Base-by-base conservation (phyloP, 2,113 vertebrate genomes). In the Macquaria australasica region DNA sequence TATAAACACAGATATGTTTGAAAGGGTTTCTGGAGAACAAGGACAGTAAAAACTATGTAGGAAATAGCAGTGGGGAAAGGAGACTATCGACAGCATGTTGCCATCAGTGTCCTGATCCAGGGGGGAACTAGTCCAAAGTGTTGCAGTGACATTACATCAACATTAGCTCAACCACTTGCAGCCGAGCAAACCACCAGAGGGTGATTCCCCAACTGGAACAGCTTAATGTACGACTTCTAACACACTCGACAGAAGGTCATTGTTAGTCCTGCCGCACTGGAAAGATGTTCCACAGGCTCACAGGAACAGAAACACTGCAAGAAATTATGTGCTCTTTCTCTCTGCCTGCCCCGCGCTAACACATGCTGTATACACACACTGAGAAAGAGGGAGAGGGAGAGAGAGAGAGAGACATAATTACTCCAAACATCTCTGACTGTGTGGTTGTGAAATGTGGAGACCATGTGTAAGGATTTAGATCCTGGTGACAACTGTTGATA, bases 381-480 rank as follows among this genome's bases (percentile, higher is more conserved):
- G 50, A 34, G 34, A 34, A 2, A 34, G 34, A 2, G 34, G 34
- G 34, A 34, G 34, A 34, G 4, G 34, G 45, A 82, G 9, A 15
- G 25, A 64, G 51, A 60, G 43, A 64, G 60, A 63, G 73, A 48
- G 70, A 39, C 31, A 4, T 59, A 74, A 84, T 85, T 81, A 64
- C 84, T 92, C 77, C 82, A 89, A 83, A 91, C 77, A 88, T 83
- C 86, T 81, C 81, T 60, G 80, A 72, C 66, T 82, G 58, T 48
- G 82, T 56, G 56, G 84, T 81, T 91, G 93, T 87, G 91, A 95
- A 93, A 94, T 92, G 91, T 92, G 87, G 87, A 88, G 88, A 82
- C 88, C 88, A 91, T 90, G 90, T 95, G 94, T 85, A 82, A 93
- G 81, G 87, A 89, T 87, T 92, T 89, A 81, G 84, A 85, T 84